Percentiles rank a stretch among this genome's conserved stretches.
These are phyloP conservation scores for Cyaniris semiargus DNA, from an alignment of 2,888 invertebrate genomes.

Conservation along the genomic window DNA sequence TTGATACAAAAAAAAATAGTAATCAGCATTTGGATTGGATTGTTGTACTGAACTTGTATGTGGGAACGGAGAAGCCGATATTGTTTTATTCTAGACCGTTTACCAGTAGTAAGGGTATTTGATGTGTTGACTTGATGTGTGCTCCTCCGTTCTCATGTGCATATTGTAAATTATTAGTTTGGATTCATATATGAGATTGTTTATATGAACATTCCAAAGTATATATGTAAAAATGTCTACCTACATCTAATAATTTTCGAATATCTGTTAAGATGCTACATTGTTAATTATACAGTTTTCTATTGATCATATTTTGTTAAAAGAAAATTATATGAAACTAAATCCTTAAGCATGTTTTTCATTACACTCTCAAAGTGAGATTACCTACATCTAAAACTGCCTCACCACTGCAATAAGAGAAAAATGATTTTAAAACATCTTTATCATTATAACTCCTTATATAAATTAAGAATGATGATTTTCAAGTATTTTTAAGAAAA, in stretches of 20 bases:
- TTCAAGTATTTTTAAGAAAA: too few species aligned
- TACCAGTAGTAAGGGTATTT: constrained; percentile 48
- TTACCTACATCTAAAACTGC: not conserved
- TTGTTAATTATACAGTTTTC: constrained; percentile 82
- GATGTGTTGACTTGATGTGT: constrained; percentile 45
- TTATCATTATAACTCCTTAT: too few species aligned
- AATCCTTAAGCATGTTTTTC: constrained; percentile 69
- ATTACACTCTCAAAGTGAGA: constrained; percentile 48
- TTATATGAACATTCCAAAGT: constrained; percentile 80
- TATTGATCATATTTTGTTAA: constrained; percentile 79
- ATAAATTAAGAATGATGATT: too few species aligned
- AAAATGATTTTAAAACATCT: not conserved
- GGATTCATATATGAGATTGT: constrained; percentile 75
- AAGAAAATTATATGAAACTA: constrained; percentile 81
- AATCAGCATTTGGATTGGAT: constrained; percentile 62
- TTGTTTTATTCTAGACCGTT: constrained; percentile 62
- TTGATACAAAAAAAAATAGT: constrained; percentile 69
- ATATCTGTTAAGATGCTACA: constrained; percentile 80
- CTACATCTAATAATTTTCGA: constrained; percentile 79
- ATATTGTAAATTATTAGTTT: constrained; percentile 50
- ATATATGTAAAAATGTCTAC: constrained; percentile 74
- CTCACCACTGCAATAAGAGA: not conserved
- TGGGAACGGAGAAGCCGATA: constrained; percentile 46
- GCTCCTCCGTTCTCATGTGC: constrained; percentile 41
- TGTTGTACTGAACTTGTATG: constrained; percentile 51